Percentiles rank a stretch among this genome's conserved stretches.
phyloP scores from a whole-genome alignment of 2,113 vertebrate species.

The Eubucco bourcierii region DNA sequence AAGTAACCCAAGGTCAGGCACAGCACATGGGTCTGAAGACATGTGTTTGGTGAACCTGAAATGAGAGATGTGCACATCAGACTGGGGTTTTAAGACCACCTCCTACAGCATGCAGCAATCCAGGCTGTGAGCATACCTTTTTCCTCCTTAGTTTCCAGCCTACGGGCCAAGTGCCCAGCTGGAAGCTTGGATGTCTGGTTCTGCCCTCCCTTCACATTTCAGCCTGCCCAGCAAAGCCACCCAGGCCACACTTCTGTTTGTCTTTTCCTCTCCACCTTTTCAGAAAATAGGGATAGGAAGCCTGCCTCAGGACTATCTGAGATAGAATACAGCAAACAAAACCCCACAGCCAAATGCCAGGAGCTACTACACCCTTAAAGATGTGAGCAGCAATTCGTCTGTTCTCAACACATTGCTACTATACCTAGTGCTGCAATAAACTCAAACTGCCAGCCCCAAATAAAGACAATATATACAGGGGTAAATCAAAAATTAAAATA shows the following conservation, averaged over 20 bases:
- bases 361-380: background rate
- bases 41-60: conserved; percentile 85
- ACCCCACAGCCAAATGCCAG: background rate
- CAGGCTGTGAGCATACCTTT: background rate
- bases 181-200: background rate
- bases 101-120: background rate
- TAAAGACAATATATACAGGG: accelerated
- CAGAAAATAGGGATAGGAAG: background rate
- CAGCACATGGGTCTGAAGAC: conserved; percentile 81
- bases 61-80: background rate
- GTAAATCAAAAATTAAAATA: too few species aligned
- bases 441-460: background rate
- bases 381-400: background rate
- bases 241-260: background rate
- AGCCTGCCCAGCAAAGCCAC: background rate
- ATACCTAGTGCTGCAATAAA: background rate
- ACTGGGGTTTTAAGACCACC: background rate
- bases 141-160: background rate
- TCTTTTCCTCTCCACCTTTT: background rate
- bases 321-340: background rate
- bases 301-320: background rate
- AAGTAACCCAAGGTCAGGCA: conserved; percentile 87
- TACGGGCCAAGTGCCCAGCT: background rate
- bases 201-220: background rate
- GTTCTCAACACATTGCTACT: background rate